phyloP scores from a whole-genome alignment of 2,888 invertebrate genomes.

The Eupithecia pulchellata region DNA sequence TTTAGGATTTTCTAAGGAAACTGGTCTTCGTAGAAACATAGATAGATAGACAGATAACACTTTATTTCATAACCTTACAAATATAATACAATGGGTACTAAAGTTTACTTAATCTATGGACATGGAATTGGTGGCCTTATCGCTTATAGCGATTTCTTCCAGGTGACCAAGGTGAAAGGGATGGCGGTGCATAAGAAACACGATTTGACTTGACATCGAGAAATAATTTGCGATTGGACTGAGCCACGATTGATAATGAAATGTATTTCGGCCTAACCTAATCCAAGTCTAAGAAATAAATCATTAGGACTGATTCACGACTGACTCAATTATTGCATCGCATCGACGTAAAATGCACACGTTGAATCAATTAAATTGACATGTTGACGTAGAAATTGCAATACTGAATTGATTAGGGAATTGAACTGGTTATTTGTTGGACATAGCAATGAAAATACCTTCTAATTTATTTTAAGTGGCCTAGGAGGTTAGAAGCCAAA shows the following conservation, averaged over 20 bases:
- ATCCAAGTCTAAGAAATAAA: neutral
- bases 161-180: too few species aligned
- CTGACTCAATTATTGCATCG: conserved; percentile 19
- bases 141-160: too few species aligned
- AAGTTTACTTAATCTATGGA: too few species aligned
- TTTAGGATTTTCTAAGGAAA: too few species aligned
- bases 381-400: conserved; percentile 27
- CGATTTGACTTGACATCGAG: neutral
- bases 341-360: conserved; percentile 21
- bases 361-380: conserved; percentile 31
- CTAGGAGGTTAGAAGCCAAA: too few species aligned
- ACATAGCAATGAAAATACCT: too few species aligned
- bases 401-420: conserved; percentile 2
- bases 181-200: too few species aligned
- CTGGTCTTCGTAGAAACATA: neutral
- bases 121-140: too few species aligned
- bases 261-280: conserved; percentile 1
- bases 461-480: too few species aligned
- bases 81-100: too few species aligned
- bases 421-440: conserved; percentile 1
- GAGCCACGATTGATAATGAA: neutral
- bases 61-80: too few species aligned
- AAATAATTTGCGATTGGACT: neutral
- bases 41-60: too few species aligned
- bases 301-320: conserved; percentile 26